A percentile compares a stretch with the other conserved stretches of the same genome.
phyloP scores from a whole-genome alignment of 1,140 invertebrate species.

The Megathymus violae region DNA sequence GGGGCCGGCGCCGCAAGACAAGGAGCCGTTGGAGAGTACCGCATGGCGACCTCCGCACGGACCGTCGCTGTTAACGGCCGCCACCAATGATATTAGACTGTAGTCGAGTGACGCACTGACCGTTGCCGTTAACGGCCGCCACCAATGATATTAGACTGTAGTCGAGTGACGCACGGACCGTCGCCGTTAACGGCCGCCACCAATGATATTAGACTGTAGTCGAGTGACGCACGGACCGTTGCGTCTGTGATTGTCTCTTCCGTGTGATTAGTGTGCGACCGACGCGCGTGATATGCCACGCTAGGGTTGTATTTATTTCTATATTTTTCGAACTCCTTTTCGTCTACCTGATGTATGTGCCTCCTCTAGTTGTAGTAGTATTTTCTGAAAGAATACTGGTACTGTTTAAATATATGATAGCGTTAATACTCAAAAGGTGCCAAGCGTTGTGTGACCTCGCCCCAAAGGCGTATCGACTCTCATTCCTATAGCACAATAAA shows the following conservation, averaged over 20 bases:
- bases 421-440: slow-evolving; percentile 79
- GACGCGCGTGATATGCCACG: slow-evolving; percentile 54
- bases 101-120: too few relatives aligned
- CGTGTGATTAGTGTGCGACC: slow-evolving; percentile 30
- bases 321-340: slow-evolving; percentile 75
- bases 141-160: slow-evolving; percentile 66
- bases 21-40: slow-evolving; percentile 22
- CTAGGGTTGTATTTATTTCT: slow-evolving; percentile 72
- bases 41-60: slow-evolving; percentile 43
- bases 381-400: slow-evolving; percentile 64
- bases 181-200: slow-evolving; percentile 54
- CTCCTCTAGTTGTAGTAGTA: slow-evolving; percentile 69
- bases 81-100: slow-evolving; percentile 66
- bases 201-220: slow-evolving; percentile 66
- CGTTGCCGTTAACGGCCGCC: slow-evolving; percentile 52
- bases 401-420: slow-evolving; percentile 63
- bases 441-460: slow-evolving; percentile 64
- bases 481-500: slow-evolving; percentile 75
- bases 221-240: not conserved
- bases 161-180: too few relatives aligned
- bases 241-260: slow-evolving; percentile 4
- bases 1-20: too few relatives aligned
- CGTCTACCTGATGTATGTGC: slow-evolving; percentile 76
- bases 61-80: slow-evolving; percentile 50
- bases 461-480: slow-evolving; percentile 54